Evolutionary conservation across 37 sponge, comb jelly and placozoan species (phyloP), one percentile per base, ranked within the genome.

Genomic region (Oopsacas minuta): DNA sequence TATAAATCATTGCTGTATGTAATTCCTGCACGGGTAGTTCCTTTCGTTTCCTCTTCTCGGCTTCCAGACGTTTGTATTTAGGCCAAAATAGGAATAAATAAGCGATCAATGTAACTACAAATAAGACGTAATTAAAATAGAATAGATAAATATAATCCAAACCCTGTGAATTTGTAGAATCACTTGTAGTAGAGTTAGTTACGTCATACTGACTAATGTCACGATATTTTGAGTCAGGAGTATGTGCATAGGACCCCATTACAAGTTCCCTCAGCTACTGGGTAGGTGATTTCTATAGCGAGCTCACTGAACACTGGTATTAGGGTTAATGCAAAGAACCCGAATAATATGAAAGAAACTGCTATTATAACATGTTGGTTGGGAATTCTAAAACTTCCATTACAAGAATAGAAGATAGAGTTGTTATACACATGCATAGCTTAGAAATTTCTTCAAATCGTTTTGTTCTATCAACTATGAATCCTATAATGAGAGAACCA

Each of bases 251-350:
- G 91, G 8, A 94, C 42, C 0, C 95, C 95, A 83, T 89, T 83
- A 61, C 91, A 89, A 39, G 93, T 92, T 35, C 91, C 91, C 87
- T 94, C 95, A 17, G 93, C 86, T 7, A 90, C 91, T 23, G 95
- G 95, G 87, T 92, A 94, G 34, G 95, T 94, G 87, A 92, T 82
- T 87, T 94, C 95, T 52, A 94, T 94, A 0, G 89, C 91, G 81
- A 94, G 83, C 84, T 94, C 95, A 85, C 92, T 87, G 42, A 87
- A 85, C 28, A 82, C 87, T 0, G 95, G 95, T 69, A 92, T 86
- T 34, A 91, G 82, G n/a, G 87, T 84, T 15, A 92, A 85, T 1
- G 89, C 95, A 89, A 94, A 92, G 83, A 92, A 92, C 10, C 95
- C 95, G 85, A 94, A 94, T 75, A 84, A 39, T 84, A 89, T 85